Conservation (phyloP, 2,797 vertebrate genomes). For the Hippocampus kuda region DNA sequence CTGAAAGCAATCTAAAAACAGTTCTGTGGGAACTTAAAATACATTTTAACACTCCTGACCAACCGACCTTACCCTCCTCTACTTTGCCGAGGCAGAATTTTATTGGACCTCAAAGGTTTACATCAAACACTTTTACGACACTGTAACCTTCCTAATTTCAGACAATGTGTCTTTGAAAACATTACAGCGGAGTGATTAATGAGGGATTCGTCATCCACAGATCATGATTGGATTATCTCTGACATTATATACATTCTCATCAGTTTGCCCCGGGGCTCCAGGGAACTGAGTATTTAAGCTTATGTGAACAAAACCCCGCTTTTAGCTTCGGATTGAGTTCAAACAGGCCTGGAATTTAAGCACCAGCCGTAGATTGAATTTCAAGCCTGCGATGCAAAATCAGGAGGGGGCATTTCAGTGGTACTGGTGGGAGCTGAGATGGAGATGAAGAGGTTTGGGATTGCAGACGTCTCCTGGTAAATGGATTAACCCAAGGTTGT, state of each 20-base stretch:
- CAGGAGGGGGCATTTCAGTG: constrained; percentile 13
- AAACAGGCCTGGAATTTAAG: constrained; percentile 54
- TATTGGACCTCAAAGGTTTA: constrained; percentile 19
- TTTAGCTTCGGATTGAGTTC: constrained; percentile 64
- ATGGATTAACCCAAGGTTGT: constrained; percentile 67
- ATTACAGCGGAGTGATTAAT: constrained; percentile 66
- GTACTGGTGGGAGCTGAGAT: constrained; percentile 29
- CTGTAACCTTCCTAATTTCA: constrained; percentile 46
- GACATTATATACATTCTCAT: constrained; percentile 60
- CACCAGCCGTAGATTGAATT: constrained; percentile 60
- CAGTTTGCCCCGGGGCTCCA: constrained; percentile 51
- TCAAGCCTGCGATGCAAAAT: constrained; percentile 40
- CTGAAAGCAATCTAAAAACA: background rate
- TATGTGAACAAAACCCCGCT: constrained; percentile 57
- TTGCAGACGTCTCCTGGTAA: constrained; percentile 62
- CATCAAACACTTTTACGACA: constrained; percentile 25
- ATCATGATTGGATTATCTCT: constrained; percentile 62
- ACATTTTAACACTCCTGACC: background rate
- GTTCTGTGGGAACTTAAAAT: background rate
- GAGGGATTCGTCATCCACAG: constrained; percentile 39
- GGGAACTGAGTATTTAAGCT: constrained; percentile 50
- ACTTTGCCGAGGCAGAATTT: constrained; percentile 12
- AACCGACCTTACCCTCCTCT: background rate
- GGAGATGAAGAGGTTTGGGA: constrained; percentile 54
- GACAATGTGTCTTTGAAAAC: constrained; percentile 62